These are phyloP conservation scores for Cariama cristata DNA, from an alignment of 2,113 vertebrate genomes.

Conservation along the genomic window DNA sequence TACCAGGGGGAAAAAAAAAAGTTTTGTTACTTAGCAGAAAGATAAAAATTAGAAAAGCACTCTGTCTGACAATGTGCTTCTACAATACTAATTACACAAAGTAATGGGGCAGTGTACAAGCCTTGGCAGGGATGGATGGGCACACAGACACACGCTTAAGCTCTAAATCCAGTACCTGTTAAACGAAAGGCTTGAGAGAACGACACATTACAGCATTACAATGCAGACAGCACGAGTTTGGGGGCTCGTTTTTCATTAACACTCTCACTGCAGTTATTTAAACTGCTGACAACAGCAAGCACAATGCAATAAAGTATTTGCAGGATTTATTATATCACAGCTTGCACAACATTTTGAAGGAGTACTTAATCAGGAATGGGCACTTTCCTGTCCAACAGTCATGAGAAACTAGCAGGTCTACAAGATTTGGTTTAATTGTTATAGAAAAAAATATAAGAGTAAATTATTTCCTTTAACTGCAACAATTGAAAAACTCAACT, in stretches of 20 bases:
- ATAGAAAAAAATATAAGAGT: not conserved
- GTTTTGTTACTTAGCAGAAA: not conserved
- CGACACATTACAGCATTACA: not conserved
- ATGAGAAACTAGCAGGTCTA: not conserved
- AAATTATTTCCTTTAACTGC: not conserved
- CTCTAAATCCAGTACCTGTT: not conserved
- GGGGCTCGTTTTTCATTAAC: not conserved
- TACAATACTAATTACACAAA: not conserved
- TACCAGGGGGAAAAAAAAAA: not conserved
- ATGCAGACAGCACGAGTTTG: not conserved
- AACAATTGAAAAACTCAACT: not conserved
- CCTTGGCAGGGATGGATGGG: not conserved
- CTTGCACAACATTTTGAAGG: not conserved
- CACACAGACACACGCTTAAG: not conserved
- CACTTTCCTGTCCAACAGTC: not conserved
- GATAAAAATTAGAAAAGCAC: not conserved
- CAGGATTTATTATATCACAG: not conserved
- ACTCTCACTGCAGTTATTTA: not conserved
- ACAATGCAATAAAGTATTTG: not conserved
- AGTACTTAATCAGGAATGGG: not conserved
- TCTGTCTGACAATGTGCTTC: not conserved
- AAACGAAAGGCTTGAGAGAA: not conserved
- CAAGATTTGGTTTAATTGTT: not conserved
- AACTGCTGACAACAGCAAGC: not conserved
- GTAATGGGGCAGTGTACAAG: not conserved